Evolutionary conservation across 2,888 invertebrate genomes (phyloP).

Genomic region (Phaedon cochleariae): DNA sequence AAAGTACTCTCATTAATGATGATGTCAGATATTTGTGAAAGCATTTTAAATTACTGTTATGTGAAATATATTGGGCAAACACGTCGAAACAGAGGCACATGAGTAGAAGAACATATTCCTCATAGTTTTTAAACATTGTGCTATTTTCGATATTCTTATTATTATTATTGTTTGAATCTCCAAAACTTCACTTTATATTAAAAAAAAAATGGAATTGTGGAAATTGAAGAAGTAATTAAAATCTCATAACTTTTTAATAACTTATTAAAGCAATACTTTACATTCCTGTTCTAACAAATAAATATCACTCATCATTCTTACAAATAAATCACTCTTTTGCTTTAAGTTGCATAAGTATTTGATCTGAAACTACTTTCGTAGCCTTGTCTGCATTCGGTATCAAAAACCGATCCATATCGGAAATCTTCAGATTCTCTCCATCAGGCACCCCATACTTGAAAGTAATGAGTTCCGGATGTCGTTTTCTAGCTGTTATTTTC

Average conservation of each 20-base stretch:
- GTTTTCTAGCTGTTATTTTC: constrained; percentile 96
- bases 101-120: too few species aligned
- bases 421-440: constrained; percentile 81
- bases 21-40: too few species aligned
- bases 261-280: constrained; percentile 31
- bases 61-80: too few species aligned
- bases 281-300: constrained; percentile 20
- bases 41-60: too few species aligned
- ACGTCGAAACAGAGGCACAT: too few species aligned
- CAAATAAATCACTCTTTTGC: constrained; percentile 51
- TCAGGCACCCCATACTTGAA: constrained; percentile 93
- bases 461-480: constrained; percentile 94
- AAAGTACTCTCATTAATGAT: too few species aligned
- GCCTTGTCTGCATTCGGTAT: constrained; percentile 92
- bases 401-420: constrained; percentile 90
- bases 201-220: too few species aligned
- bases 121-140: too few species aligned
- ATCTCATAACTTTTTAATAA: background rate
- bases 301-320: constrained; percentile 16
- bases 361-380: constrained; percentile 88
- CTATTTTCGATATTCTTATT: too few species aligned
- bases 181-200: too few species aligned
- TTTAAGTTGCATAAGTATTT: constrained; percentile 76
- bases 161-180: too few species aligned
- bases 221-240: too few species aligned